Base-by-base conservation (phyloP, 2,797 vertebrate genomes). In the Onychomys leucogaster region DNA sequence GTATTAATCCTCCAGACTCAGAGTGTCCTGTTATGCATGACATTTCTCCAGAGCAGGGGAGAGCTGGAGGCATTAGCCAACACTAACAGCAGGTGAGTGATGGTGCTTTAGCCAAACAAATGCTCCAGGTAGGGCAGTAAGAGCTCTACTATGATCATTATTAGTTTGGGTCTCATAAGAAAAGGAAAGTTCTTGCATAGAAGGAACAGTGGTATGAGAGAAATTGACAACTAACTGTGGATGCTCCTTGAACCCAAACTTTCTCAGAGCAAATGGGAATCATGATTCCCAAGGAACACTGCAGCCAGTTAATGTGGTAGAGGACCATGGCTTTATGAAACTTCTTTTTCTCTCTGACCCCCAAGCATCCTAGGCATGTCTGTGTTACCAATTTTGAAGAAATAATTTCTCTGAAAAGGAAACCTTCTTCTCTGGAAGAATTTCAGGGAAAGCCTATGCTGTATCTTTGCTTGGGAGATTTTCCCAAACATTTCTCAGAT, bases 131-230 rank as follows among this genome's bases (percentile, higher is more conserved):
- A 91, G 55, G 32, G 19, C 34, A 67, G 23, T 43, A 84, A 32
- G 61, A 71, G 41, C 13, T 94, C 37, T 37, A 52, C n/a, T 83
- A 23, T 3, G 46, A 19, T 83, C 52, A 89, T 41, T 59, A 71
- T 84, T 89, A 88, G 61, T 84, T 88, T 94, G n/a, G 41, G 71
- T 32, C 32, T 89, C 32, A 92, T 67, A 89, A 85, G 32, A 92
- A 65, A 89, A 94, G 11, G 34, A 29, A 32, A 25, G 29, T 41
- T 71, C 25, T 16, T 67, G 37, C 78, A 17, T 41, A 59, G 21
- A 85, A 85, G 10, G 32, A 5, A 89, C 13, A 3, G 34, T 29
- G 16, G 19, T 61, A 17, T 61, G 37, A 12, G 10, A 87, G 61
- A 61, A 69, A 21, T 0, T 61, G 21, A 11, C 32, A 46, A 49